Evolutionary conservation across 2,113 vertebrate genomes (phyloP).

Genomic region (Cyphomyrus plagiostoma): DNA sequence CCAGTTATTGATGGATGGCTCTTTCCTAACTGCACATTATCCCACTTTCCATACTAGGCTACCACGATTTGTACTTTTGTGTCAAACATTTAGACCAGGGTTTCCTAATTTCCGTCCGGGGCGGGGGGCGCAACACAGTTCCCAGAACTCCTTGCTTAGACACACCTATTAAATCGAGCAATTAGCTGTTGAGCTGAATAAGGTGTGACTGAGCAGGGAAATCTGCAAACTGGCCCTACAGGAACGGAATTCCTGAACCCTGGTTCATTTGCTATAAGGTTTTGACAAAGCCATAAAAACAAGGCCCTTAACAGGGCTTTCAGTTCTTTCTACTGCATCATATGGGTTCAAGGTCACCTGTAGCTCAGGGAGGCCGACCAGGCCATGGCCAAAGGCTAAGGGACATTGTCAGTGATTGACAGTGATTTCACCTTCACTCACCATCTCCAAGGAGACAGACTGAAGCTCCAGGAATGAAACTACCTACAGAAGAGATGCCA

Average conservation of each 20-base stretch:
- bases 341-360: not conserved
- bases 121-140: no score
- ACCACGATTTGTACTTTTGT: not conserved
- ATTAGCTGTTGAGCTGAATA: not conserved
- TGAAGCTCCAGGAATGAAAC: not conserved
- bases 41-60: not conserved
- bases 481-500: not conserved
- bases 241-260: not conserved
- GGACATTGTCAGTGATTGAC: not conserved
- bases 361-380: not conserved
- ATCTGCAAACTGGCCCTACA: not conserved
- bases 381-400: not conserved
- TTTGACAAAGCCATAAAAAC: not conserved
- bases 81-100: not conserved
- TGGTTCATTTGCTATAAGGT: not conserved
- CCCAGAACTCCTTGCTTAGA: no score
- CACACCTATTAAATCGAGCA: not conserved
- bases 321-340: not conserved
- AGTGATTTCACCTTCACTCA: not conserved
- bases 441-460: not conserved
- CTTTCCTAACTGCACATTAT: not conserved
- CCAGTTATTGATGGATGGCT: not conserved
- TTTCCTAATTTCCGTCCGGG: no score
- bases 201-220: no score
- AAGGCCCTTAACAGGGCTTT: not conserved